Evolutionary conservation across 23 tunicate genomes (phyloP), one percentile per base, ranked within the genome.

Genomic region (Styela clava): DNA sequence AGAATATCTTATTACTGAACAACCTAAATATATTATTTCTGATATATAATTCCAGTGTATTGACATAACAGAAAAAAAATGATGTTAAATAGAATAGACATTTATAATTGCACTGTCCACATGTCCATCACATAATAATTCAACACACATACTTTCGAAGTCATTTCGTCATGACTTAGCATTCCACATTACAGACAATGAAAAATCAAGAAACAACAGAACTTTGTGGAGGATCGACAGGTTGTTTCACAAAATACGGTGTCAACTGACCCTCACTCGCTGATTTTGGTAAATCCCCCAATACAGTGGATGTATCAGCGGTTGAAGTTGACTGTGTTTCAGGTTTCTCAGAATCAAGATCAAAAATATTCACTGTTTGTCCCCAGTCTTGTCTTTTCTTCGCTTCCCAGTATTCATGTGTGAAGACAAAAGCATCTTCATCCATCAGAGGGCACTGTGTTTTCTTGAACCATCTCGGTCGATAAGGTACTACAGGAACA

Each of bases 331-430:
- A 33, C 5, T 26, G 16, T 31, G 77, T 35, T 3, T 52, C 35
- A 27, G 81, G 27, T 76, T 44, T n/a, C 0, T 52, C 22, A 52
- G 64, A 69, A 36, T 16, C 23, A 9, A 85, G 24, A 26, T 90
- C 86, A 76, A 87, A 96, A 74, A 96, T 91, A 33, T 67, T 37
- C 2, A 88, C 62, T 33, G 90, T 82, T 34, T 69, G 78, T 0
- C 79, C 37, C 99, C 99, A 96, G 74, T 87, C 94, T 67, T 85
- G 79, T 29, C 69, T 79, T 72, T 91, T 87, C 78, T 91, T 96
- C 20, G 68, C 63, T 0, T 84, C 82, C 99, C 99, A 96, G 62
- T 96, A 96, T 18, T 61, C 78, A 35, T 79, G 79, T 23, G 65
- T 65, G 78, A 61, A 96, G 0, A 79, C 78, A 69, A 63, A 67